Evolutionary conservation across 2,113 vertebrate genomes (phyloP).

Genomic region (Cairina moschata): DNA sequence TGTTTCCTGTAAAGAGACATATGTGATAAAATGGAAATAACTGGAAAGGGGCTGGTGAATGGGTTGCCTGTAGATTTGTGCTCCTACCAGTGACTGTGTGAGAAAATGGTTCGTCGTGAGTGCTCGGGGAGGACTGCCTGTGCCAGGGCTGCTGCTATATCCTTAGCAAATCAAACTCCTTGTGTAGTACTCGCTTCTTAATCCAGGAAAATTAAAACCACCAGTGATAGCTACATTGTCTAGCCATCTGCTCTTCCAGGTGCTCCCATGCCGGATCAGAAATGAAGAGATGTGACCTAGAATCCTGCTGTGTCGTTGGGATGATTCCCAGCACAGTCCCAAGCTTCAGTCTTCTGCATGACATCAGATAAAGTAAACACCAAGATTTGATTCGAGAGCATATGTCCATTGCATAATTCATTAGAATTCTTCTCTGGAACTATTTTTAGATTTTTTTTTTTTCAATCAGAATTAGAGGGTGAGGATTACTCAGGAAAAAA

Average conservation of each 20-base stretch:
- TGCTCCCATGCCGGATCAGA: slow-evolving; percentile 31
- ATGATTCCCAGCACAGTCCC: slow-evolving; percentile 25
- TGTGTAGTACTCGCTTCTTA: slow-evolving; percentile 38
- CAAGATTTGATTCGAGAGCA: not conserved
- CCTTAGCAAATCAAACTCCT: slow-evolving; percentile 45
- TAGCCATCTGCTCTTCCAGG: slow-evolving; percentile 67
- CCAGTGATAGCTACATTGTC: slow-evolving; percentile 1
- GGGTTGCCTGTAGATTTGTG: not conserved
- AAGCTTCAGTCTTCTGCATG: slow-evolving; percentile 12
- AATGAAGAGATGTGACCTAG: slow-evolving; percentile 13
- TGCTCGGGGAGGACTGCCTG: slow-evolving; percentile 6
- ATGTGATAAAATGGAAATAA: not conserved
- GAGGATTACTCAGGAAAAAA: not conserved
- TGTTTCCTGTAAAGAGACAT: not conserved
- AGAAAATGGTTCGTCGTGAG: not conserved
- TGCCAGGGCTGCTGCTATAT: not conserved
- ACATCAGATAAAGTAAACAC: slow-evolving; percentile 27
- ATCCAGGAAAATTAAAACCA: slow-evolving; percentile 64
- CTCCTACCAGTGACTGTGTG: not conserved
- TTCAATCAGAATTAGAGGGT: not conserved
- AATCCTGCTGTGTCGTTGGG: slow-evolving; percentile 15
- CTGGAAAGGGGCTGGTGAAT: not conserved
- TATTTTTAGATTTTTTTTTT: not conserved
- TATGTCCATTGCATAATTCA: slow-evolving; percentile 34
- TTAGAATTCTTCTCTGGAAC: not conserved